Evolutionary conservation across 1,140 invertebrate species (phyloP), one percentile per base, ranked within the genome.

Genomic region (Apocrypta bakeri): DNA sequence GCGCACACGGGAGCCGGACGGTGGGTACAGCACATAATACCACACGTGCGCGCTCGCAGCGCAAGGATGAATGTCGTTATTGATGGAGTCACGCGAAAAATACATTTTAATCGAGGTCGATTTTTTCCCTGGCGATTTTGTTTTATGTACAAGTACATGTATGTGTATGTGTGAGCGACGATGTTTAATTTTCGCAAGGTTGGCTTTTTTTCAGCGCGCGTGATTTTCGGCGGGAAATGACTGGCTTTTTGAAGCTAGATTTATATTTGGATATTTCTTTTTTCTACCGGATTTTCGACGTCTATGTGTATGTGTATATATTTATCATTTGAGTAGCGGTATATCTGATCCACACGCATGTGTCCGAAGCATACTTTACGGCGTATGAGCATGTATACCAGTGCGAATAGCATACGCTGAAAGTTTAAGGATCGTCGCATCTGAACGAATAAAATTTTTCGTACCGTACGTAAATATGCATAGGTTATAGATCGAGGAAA

Each of bases 1-100:
- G 40, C 42, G 42, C 42, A 4, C 3, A 48, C 0, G 42, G 42
- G 42, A 17, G 37, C 21, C 14, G 3, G 21, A 48, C 42, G 42
- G 14, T 17, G 1, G 21, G 14, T 1, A n/a, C n/a, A n/a, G 6
- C 21, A 2, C 21, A 48, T 42, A 17, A 11, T 56, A 56, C 1
- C 48, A 21, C 21, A 21, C 2, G 21, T 6, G 21, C 48, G 48
- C 21, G 21, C 21, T 6, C 48, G 4, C 17, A 56, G 48, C 48
- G 48, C 48, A 56, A 56, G 48, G 48, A n/a, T 56, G 48, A 56
- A 56, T 56, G 48, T 56, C 48, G 48, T 56, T 56, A 56, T 56
- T 56, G 48, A 56, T n/a, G 48, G 21, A 56, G 48, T 56, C 48
- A 56, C 48, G 48, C 48, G 48, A 56, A 56, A 56, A 56, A 56